Conservation (phyloP, 2,797 vertebrate genomes). For the Sarcophilus harrisii region DNA sequence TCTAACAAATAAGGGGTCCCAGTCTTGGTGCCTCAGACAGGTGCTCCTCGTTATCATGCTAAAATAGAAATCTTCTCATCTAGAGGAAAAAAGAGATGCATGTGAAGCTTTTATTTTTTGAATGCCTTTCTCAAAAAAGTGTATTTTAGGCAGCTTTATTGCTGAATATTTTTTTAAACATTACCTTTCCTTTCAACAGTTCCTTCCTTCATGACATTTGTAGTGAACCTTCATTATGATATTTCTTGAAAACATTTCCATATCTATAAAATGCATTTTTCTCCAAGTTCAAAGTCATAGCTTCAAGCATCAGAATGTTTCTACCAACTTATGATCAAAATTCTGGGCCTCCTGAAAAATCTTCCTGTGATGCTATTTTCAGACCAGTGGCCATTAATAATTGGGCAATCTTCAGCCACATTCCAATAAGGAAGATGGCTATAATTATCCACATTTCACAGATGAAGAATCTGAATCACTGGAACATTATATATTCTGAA, state of each 20-base stretch:
- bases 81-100: background rate
- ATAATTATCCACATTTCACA: constrained; percentile 50
- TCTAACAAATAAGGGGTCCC: background rate
- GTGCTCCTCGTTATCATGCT: background rate
- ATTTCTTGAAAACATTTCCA: constrained; percentile 71
- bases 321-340: constrained; percentile 47
- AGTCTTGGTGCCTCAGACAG: background rate
- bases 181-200: constrained; percentile 50
- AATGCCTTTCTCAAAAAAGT: background rate
- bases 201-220: constrained; percentile 43
- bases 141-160: background rate
- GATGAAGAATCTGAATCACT: constrained; percentile 41
- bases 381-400: constrained; percentile 66
- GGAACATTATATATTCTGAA: constrained; percentile 36
- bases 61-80: background rate
- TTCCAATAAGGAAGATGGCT: constrained; percentile 55
- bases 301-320: constrained; percentile 69
- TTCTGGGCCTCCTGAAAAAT: constrained; percentile 55
- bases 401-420: constrained; percentile 55
- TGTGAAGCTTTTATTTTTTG: background rate
- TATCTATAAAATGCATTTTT: constrained; percentile 67
- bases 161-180: background rate
- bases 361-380: constrained; percentile 57
- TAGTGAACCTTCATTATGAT: constrained; percentile 65
- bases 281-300: constrained; percentile 69